These are phyloP conservation scores for Sminthurides aquaticus DNA, from an alignment of 2,888 invertebrate genomes.

Conservation along the genomic window DNA sequence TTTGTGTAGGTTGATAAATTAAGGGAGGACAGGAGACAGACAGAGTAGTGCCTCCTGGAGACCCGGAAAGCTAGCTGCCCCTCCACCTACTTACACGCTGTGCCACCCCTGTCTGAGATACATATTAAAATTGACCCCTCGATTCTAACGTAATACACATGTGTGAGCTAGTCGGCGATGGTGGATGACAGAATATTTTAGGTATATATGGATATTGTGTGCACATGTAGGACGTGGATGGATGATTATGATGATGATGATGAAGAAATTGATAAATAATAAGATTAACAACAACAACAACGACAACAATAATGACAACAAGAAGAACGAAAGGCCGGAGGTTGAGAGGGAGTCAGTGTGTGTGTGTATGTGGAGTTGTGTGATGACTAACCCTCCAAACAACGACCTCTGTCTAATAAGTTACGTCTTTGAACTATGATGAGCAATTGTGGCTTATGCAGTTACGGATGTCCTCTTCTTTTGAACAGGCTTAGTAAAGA, in stretches of 20 bases:
- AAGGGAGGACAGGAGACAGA: background rate
- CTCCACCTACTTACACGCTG: background rate
- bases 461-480: background rate
- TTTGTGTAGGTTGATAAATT: background rate
- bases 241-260: no score
- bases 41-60: no score
- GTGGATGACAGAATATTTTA: no score
- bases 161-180: no score
- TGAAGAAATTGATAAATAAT: background rate
- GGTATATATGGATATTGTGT: background rate
- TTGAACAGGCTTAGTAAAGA: background rate
- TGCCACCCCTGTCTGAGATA: background rate
- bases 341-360: no score
- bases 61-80: no score
- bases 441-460: conserved; percentile 2
- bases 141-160: background rate
- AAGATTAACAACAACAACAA: background rate
- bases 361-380: background rate
- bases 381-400: background rate
- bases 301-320: background rate
- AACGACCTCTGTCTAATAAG: background rate
- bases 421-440: background rate
- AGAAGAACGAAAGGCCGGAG: background rate
- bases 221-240: background rate
- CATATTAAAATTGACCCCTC: background rate